Conservation (phyloP, 2,888 invertebrate genomes). For the Heliconius cydno region DNA sequence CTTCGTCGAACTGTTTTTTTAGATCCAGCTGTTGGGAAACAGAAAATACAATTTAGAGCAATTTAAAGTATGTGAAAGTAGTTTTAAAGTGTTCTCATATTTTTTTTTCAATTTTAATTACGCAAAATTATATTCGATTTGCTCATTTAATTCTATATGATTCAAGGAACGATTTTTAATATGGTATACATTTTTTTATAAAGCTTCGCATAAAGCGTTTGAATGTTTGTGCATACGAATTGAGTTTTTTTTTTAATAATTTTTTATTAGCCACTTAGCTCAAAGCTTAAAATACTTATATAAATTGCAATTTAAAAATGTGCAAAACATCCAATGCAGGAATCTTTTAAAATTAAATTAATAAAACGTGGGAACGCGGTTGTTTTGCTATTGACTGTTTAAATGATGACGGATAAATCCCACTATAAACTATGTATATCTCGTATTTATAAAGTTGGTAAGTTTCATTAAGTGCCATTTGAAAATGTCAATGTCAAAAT, state of each 20-base stretch:
- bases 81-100: background rate
- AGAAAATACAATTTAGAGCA: background rate
- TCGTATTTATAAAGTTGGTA: background rate
- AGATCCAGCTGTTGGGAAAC: conserved; percentile 85
- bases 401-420: background rate
- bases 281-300: conserved; percentile 1
- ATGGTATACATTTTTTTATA: conserved; percentile 17
- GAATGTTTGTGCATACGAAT: conserved; percentile 27
- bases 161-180: conserved; percentile 26
- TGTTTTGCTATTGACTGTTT: background rate
- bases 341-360: background rate
- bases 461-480: background rate
- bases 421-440: background rate
- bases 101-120: background rate
- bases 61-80: background rate
- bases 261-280: conserved; percentile 15
- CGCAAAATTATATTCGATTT: background rate
- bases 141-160: conserved; percentile 23
- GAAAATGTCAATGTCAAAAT: background rate
- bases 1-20: conserved; percentile 89
- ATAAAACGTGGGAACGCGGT: background rate
- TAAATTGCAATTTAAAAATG: conserved; percentile 16
- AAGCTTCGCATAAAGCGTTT: conserved; percentile 25
- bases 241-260: background rate
- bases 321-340: background rate